phyloP scores from a whole-genome alignment of 2,888 invertebrate genomes.

The Alloplasta piceator region DNA sequence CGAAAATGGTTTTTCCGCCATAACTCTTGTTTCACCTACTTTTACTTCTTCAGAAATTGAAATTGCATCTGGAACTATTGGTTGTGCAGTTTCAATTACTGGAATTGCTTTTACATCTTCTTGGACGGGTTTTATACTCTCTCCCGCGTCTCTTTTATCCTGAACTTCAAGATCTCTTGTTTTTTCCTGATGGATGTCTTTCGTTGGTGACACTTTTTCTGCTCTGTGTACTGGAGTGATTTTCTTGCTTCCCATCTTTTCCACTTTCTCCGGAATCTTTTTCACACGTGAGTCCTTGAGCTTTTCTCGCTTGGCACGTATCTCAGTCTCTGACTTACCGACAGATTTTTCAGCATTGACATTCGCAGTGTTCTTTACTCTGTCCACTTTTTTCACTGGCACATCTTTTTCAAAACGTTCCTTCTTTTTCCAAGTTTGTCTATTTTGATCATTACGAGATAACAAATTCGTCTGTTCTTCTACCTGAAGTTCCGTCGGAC shows the following conservation, averaged over 20 bases:
- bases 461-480: slow-evolving; percentile 26
- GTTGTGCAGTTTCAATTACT: slow-evolving; percentile 8
- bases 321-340: slow-evolving; percentile 19
- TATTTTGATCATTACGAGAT: slow-evolving; percentile 24
- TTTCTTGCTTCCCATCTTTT: slow-evolving; percentile 11
- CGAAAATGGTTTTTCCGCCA: neutral
- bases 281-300: slow-evolving; percentile 32
- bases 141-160: slow-evolving; percentile 13
- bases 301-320: slow-evolving; percentile 32
- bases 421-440: slow-evolving; percentile 34
- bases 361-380: slow-evolving; percentile 25
- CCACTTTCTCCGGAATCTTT: slow-evolving; percentile 38
- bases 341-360: slow-evolving; percentile 32
- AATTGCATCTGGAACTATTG: slow-evolving; percentile 1
- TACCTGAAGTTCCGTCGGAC: slow-evolving; percentile 14
- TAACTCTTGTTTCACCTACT: neutral
- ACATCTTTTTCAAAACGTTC: slow-evolving; percentile 33
- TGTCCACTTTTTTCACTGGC: slow-evolving; percentile 11
- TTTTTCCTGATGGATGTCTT: slow-evolving; percentile 1
- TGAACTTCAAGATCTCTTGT: neutral
- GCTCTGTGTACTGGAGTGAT: slow-evolving; percentile 9
- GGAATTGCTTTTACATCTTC: slow-evolving; percentile 15
- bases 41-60: neutral
- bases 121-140: neutral
- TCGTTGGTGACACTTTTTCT: neutral